phyloP scores from a whole-genome alignment of 2,888 invertebrate genomes.

The Brachylomia viminalis region DNA sequence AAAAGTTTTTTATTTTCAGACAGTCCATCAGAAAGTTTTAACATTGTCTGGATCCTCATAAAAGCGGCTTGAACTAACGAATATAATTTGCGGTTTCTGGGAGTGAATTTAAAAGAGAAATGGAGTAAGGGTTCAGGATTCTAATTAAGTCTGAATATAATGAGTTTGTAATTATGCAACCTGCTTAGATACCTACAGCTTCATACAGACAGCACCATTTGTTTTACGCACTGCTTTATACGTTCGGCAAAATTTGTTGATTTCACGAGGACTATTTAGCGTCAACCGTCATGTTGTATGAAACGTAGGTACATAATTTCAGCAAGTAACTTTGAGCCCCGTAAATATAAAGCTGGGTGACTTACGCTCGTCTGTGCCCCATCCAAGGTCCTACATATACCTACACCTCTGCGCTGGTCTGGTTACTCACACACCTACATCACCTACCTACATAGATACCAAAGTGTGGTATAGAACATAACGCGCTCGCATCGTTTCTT shows the following conservation, averaged over 20 bases:
- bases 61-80: conserved; percentile 37
- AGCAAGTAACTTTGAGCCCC: conserved; percentile 11
- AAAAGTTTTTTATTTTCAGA: too few species aligned
- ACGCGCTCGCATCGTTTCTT: conserved; percentile 42
- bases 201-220: neutral
- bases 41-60: conserved; percentile 29
- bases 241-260: neutral
- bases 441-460: neutral
- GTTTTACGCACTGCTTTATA: neutral
- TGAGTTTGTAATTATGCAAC: too few species aligned
- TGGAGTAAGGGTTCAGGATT: conserved; percentile 8
- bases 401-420: conserved; percentile 12
- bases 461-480: conserved; percentile 14
- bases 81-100: conserved; percentile 47
- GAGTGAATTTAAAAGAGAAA: conserved; percentile 46
- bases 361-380: neutral
- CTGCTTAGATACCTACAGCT: conserved; percentile 4
- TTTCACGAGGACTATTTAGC: neutral
- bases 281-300: neutral
- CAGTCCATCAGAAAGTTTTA: conserved; percentile 30
- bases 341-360: conserved; percentile 18
- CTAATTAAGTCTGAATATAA: conserved; percentile 26
- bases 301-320: conserved; percentile 28
- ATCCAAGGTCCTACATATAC: conserved; percentile 8
- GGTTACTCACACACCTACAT: conserved; percentile 2